Base-by-base conservation (phyloP, 2,797 vertebrate genomes). In the Lycodopsis pacificus region DNA sequence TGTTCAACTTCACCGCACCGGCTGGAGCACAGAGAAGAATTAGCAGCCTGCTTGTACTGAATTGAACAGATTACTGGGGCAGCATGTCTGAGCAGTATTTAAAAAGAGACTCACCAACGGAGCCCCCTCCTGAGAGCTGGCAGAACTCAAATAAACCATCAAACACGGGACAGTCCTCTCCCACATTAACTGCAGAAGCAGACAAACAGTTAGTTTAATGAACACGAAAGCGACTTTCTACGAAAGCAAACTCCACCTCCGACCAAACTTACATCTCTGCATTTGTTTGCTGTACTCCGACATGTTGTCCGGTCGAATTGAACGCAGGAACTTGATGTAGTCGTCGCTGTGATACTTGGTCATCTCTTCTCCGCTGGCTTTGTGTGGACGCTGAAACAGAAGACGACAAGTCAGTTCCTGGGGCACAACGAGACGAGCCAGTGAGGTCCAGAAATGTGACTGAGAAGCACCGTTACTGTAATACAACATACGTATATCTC, bases 271-370 rank as follows among this genome's bases (percentile, higher is more conserved):
- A 99, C 98, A 99, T 96, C 98, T 97, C 67, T 99, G 98, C 98
- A 99, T 99, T 90, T 99, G 98, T 90, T 99, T 99, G 96, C 98
- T 99, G 95, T 99, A 99, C 88, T 99, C 98, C 0, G 98, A 99
- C 98, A 99, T 99, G 95, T 99, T 99, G 90, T 99, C 98, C 0
- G 98, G 98, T 36, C 98, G 96, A 83, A 99, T 99, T 12, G 98
- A 98, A n/a, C 97, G 95, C 67, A 99, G 94, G 75, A 99, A 99
- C 74, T 99, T 98, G 83, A 99, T 99, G 95, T 99, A 99, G 88
- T 99, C 98, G 0, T 99, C 98, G 0, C 98, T 99, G 96, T 99
- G 98, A 86, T 99, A 99, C 95, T 99, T 99, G 83, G 98, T 99
- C 98, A 99, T 99, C 90, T 99, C 98, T 89, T 99, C 98, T 2